Base-by-base conservation (phyloP, 1,140 invertebrate species). In the Calliphora vicina region DNA sequence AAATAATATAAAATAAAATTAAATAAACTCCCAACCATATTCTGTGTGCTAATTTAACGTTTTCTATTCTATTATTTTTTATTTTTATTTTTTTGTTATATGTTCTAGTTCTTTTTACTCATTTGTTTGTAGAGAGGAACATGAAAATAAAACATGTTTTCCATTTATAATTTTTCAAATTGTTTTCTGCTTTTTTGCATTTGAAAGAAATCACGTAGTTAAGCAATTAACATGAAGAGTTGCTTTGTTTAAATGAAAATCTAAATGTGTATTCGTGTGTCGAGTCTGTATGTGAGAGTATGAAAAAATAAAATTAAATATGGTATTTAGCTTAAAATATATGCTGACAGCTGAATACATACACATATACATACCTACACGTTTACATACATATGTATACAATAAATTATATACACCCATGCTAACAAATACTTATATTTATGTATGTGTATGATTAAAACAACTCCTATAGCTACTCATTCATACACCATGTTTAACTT, bases 181-280 rank as follows among this genome's bases (percentile, higher is more conserved):
- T 81, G 67, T 83, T 84, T 81, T 73, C 57, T 25, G 12, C 45
- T 81, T 50, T 50, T 57, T 67, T 23, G 50, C 45, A 50, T 89
- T 87, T 87, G 87, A 88, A 89, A 87, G 88, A 89, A 89, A 89
- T 89, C 88, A 89, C 88, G 88, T 89, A 89, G 88, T 88, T 88
- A 89, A 88, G 87, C 88, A 89, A 89, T 89, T 89, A 89, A 89
- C 88, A 88, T 72, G 67, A 50, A 84, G 27, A 76, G 43, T 42
- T 67, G 50, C 42, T 29, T 29, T 42, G 17, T 81, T 27, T 20
- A 23, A n/a, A 26, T 67, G 25, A 50, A 67, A 27, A 57, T 26
- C 8, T 29, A 57, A 12, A 27, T 9, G 23, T 67, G 25, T 29
- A 25, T 57, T 23, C 42, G 35, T 45, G 42, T 80, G 35, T 57